Base-by-base conservation (phyloP, 1,140 invertebrate genomes). In the Watersipora subatra region DNA sequence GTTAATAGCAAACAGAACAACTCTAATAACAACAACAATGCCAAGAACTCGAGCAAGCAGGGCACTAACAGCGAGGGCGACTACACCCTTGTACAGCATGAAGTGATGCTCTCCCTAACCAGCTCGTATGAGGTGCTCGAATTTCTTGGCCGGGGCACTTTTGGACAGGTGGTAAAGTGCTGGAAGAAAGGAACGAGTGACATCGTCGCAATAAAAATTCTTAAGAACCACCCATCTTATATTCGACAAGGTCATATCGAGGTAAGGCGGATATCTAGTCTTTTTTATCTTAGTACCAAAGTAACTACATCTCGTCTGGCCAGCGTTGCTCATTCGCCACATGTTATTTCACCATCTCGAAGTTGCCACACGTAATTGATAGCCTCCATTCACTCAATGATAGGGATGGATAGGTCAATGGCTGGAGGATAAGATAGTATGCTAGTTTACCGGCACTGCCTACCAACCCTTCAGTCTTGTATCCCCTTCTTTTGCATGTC, bases 141-240 rank as follows among this genome's bases (percentile, higher is more conserved):
- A 81, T 99, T 99, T 82, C 85, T 99, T 68, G 96, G 96, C 70
- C 87, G 96, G 70, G 94, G 95, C 69, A 99, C 96, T 62, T 99
- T 99, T 84, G 96, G 96, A 67, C 95, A 98, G 86, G 95, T 99
- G 71, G 95, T 98, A 72, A 99, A 99, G 84, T 99, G 96, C 81
- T 99, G 96, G 96, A 99, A 99, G 81, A 97, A 97, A 80, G 96
- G 96, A 77, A 99, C 96, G 66, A 99, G 96, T 80, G 95, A 99
- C 82, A 98, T 99, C 75, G 95, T 99, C 68, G 96, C 96, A 74
- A 99, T 99, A 77, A 99, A 99, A 85, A 99, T 99, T 77, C 83
- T 99, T 28, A 99, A 99, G 83, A 99, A 99, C 84, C 96, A 99
- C 85, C 96, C 96, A 63, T 98, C 94, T 63, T 99, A 99, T 84